Conservation (phyloP, 2,113 vertebrate genomes). For the Polypterus senegalus region DNA sequence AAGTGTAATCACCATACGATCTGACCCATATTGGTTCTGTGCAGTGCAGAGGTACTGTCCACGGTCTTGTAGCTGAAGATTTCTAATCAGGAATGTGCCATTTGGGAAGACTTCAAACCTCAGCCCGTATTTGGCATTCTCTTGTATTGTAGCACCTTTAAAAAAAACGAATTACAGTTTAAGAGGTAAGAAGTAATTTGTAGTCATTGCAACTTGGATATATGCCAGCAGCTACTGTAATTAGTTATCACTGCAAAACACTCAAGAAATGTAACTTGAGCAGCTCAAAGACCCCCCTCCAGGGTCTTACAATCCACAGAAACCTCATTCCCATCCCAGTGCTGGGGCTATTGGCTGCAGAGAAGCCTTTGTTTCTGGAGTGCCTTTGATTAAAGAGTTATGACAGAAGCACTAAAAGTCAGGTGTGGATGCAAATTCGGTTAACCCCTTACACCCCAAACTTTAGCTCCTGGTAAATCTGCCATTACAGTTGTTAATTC, state of each 20-base stretch:
- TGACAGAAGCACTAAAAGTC: slow-evolving; percentile 1
- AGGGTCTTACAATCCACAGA: not conserved
- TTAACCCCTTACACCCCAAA: no score
- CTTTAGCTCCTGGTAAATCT: no score
- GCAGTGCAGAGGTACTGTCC: slow-evolving; percentile 60
- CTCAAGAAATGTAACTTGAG: not conserved
- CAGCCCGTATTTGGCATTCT: slow-evolving; percentile 41
- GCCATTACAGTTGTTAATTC: no score
- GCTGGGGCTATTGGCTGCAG: not conserved
- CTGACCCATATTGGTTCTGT: slow-evolving; percentile 48
- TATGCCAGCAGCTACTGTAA: no score
- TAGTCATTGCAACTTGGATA: no score
- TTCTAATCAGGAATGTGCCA: slow-evolving; percentile 55
- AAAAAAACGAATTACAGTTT: not conserved
- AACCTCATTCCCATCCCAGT: not conserved
- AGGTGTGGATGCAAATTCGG: no score
- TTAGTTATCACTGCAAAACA: no score
- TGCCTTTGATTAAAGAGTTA: no score
- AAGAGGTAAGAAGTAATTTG: no score
- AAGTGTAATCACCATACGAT: slow-evolving; percentile 48
- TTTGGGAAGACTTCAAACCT: slow-evolving; percentile 58
- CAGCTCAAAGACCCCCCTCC: not conserved
- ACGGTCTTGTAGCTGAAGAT: slow-evolving; percentile 53
- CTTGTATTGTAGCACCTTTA: slow-evolving; percentile 53
- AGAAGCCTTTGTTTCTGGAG: not conserved